Evolutionary conservation across 2,797 vertebrate species (phyloP).

Genomic region (Platyrinchus mystaceus): DNA sequence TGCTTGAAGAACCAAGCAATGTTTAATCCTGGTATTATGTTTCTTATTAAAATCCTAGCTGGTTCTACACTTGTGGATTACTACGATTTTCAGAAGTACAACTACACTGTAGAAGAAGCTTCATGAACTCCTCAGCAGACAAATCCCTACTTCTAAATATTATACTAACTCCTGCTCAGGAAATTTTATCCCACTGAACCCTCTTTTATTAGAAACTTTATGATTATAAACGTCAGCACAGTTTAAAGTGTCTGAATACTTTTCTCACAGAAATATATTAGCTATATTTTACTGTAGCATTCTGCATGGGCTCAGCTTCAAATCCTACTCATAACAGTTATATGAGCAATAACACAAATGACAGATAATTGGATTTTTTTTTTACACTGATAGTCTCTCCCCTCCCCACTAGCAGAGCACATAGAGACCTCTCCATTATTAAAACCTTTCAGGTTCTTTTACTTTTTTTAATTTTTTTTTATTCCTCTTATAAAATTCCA

Average conservation of each 20-base stretch:
- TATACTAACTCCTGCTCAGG: conserved; percentile 55
- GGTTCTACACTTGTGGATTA: conserved; percentile 27
- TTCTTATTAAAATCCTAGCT: conserved; percentile 45
- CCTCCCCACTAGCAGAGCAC: not conserved
- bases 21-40: conserved; percentile 49
- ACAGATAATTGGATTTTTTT: conserved; percentile 55
- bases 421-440: not conserved
- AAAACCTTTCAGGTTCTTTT: not conserved
- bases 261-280: conserved; percentile 66
- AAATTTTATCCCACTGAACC: conserved; percentile 66
- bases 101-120: not conserved
- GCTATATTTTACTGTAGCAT: conserved; percentile 59
- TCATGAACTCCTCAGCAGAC: conserved; percentile 58
- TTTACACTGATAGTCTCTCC: not conserved
- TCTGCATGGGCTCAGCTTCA: conserved; percentile 72
- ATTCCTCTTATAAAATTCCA: not conserved
- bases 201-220: conserved; percentile 72
- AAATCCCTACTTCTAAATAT: conserved; percentile 70
- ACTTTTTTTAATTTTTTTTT: not conserved
- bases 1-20: conserved; percentile 5
- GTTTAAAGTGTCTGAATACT: conserved; percentile 62
- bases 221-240: conserved; percentile 65
- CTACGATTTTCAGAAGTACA: not conserved
- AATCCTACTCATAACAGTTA: conserved; percentile 64
- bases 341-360: conserved; percentile 62